These are phyloP conservation scores for Sebastes miniatus DNA, from an alignment of 2,797 vertebrate species.

Conservation along the genomic window DNA sequence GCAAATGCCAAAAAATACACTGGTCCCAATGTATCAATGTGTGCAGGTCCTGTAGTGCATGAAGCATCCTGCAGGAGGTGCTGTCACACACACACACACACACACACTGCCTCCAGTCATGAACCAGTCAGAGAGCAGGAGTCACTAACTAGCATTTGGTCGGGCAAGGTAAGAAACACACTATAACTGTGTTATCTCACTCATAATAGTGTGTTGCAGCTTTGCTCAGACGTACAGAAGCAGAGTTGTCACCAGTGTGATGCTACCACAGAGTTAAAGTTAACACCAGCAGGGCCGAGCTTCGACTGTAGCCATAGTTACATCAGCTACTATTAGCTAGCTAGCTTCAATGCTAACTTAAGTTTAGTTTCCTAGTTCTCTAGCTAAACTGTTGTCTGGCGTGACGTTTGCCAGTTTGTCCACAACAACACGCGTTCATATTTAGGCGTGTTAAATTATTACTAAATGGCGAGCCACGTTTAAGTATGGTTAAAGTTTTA, in stretches of 20 bases:
- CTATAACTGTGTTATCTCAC: accelerated
- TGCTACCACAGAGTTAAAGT: not conserved
- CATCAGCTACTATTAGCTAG: conserved; percentile 32
- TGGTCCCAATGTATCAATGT: too few relatives aligned
- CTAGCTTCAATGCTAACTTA: not conserved
- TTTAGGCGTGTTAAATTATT: accelerated
- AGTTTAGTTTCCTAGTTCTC: not conserved
- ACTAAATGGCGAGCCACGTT: not conserved
- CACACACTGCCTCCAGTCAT: not conserved
- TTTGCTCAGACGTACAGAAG: accelerated
- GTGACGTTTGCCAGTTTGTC: not conserved
- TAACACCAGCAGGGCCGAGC: not conserved
- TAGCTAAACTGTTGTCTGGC: not conserved
- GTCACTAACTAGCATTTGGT: conserved; percentile 37
- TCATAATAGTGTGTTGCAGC: accelerated
- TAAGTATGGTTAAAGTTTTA: not conserved
- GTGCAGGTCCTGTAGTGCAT: too few relatives aligned
- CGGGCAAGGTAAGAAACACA: conserved; percentile 50
- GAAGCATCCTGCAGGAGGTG: not conserved
- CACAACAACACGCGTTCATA: accelerated
- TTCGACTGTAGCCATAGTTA: not conserved
- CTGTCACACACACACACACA: not conserved
- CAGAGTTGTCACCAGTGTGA: accelerated
- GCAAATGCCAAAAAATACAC: too few relatives aligned
- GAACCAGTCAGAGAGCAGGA: conserved; percentile 24